Conservation (phyloP, 2,797 vertebrate species). For the Natrix natrix region DNA sequence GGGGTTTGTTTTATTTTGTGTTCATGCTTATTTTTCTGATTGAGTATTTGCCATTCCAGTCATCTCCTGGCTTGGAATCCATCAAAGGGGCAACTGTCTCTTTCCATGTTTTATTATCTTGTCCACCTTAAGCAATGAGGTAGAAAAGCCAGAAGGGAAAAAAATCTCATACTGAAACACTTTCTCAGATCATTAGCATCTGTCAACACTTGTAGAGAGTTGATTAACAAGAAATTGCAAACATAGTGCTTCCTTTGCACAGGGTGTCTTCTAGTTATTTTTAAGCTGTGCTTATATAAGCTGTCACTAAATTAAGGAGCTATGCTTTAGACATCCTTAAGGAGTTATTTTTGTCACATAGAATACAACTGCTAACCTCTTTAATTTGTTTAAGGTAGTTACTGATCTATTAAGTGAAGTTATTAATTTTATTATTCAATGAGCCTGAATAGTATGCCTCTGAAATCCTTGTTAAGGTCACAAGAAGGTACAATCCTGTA, state of each 20-base stretch:
- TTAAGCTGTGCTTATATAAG: conserved; percentile 19
- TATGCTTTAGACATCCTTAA: conserved; percentile 18
- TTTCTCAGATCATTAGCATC: conserved; percentile 28
- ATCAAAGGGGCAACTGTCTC: conserved; percentile 16
- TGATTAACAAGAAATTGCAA: conserved; percentile 36
- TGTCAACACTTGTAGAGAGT: conserved; percentile 20
- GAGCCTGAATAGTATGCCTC: neutral
- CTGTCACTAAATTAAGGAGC: neutral
- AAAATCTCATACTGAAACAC: conserved; percentile 35
- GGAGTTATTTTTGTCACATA: neutral
- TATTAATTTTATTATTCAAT: neutral
- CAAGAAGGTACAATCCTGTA: neutral
- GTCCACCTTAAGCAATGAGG: conserved; percentile 20
- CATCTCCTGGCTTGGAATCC: conserved; percentile 9
- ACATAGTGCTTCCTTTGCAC: conserved; percentile 24
- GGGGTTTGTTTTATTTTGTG: conserved; percentile 28
- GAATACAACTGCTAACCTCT: neutral
- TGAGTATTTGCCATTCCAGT: conserved; percentile 23
- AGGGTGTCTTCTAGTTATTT: conserved; percentile 6
- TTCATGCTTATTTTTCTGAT: conserved; percentile 38
- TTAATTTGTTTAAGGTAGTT: neutral
- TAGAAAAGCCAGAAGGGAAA: conserved; percentile 3
- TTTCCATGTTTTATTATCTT: conserved; percentile 16
- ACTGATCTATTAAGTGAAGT: neutral
- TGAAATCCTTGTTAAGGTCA: neutral